A percentile compares a stretch with the other conserved stretches of the same genome.
These are phyloP conservation scores for Muscidifurax raptorellus DNA, from an alignment of 1,140 invertebrate species.

Conservation along the genomic window DNA sequence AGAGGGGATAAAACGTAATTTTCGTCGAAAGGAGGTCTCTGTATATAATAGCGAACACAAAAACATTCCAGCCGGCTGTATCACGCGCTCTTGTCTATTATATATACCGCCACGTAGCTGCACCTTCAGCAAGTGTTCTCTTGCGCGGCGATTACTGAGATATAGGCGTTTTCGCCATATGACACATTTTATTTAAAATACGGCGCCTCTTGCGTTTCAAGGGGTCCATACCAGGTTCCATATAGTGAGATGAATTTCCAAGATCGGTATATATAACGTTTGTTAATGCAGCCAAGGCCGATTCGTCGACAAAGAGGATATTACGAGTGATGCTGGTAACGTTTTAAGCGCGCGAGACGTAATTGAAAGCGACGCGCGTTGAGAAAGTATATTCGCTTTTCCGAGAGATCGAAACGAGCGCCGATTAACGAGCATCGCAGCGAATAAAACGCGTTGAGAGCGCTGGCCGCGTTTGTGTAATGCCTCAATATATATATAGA, in stretches of 20 bases:
- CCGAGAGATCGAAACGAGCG: no score
- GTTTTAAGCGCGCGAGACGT: neutral
- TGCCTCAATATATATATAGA: neutral
- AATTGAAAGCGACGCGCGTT: neutral
- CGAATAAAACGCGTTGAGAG: neutral
- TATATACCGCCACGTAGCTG: neutral
- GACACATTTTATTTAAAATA: no score
- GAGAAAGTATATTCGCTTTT: neutral
- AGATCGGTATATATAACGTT: no score
- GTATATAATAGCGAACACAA: neutral
- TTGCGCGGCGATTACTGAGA: no score
- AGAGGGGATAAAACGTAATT: neutral
- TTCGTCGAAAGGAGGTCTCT: neutral
- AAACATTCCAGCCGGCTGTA: slow-evolving; percentile 12
- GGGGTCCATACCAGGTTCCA: no score
- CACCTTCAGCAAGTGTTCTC: no score
- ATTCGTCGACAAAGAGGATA: neutral
- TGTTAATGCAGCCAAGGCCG: neutral
- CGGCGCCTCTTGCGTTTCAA: no score
- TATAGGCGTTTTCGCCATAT: no score
- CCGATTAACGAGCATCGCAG: neutral
- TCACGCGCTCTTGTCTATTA: neutral
- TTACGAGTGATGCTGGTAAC: neutral
- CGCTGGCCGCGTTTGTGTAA: neutral
- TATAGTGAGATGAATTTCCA: no score